These are phyloP conservation scores for Falcaria lacertinaria DNA, from an alignment of 2,888 invertebrate species.

Conservation along the genomic window DNA sequence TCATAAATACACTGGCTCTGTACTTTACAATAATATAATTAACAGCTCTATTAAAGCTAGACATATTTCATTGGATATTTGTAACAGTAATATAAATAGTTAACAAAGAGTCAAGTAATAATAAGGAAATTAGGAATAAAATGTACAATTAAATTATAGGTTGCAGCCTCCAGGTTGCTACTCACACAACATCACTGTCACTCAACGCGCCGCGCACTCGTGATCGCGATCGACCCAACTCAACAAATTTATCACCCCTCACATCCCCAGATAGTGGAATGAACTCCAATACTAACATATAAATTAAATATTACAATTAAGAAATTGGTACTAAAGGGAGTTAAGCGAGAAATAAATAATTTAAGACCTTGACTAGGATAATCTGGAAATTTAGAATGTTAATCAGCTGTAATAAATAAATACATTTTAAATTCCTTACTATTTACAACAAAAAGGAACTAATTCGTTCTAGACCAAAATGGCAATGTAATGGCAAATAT, in stretches of 20 bases:
- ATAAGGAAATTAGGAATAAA: slow-evolving; percentile 69
- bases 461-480: slow-evolving; percentile 74
- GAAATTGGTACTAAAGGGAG: slow-evolving; percentile 56
- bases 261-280: slow-evolving; percentile 56
- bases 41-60: slow-evolving; percentile 75
- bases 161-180: slow-evolving; percentile 42
- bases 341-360: slow-evolving; percentile 65
- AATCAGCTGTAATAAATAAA: slow-evolving; percentile 65
- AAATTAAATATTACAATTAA: slow-evolving; percentile 55
- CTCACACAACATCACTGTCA: slow-evolving; percentile 20
- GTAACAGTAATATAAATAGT: slow-evolving; percentile 77
- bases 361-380: slow-evolving; percentile 75
- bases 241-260: slow-evolving; percentile 57
- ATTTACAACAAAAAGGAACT: slow-evolving; percentile 78
- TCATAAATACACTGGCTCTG: slow-evolving; percentile 78
- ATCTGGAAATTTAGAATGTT: slow-evolving; percentile 70
- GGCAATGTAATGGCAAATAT: slow-evolving; percentile 77
- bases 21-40: slow-evolving; percentile 74
- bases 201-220: slow-evolving; percentile 24
- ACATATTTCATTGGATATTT: slow-evolving; percentile 68
- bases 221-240: slow-evolving; percentile 38
- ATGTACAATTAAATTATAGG: slow-evolving; percentile 58
- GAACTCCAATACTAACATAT: slow-evolving; percentile 57
- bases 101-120: slow-evolving; percentile 73
- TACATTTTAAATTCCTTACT: slow-evolving; percentile 70